Evolutionary conservation across 2,888 invertebrate genomes (phyloP).

Genomic region (Andrena minutula): DNA sequence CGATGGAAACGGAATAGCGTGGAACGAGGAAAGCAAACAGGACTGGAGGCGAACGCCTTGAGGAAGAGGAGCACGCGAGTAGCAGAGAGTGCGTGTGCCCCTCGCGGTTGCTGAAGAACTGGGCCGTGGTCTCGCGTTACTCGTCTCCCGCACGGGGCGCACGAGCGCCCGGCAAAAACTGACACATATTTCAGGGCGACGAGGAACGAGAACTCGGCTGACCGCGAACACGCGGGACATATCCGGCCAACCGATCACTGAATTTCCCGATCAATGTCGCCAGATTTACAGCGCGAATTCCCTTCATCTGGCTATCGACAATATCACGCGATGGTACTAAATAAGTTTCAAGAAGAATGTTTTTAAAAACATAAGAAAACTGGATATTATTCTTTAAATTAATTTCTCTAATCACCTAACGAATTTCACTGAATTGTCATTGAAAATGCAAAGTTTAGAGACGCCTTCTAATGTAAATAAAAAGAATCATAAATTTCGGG

Average conservation of each 20-base stretch:
- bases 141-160: constrained; percentile 65
- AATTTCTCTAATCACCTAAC: too few species aligned
- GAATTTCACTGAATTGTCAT: too few species aligned
- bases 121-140: constrained; percentile 75
- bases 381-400: too few species aligned
- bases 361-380: too few species aligned
- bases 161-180: constrained; percentile 68
- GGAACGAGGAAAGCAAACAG: constrained; percentile 1
- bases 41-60: neutral
- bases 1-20: neutral
- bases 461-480: too few species aligned
- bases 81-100: constrained; percentile 45
- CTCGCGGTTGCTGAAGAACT: constrained; percentile 66
- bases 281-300: neutral
- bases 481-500: too few species aligned
- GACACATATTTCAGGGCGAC: constrained; percentile 71
- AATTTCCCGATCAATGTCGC: neutral
- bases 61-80: constrained; percentile 28
- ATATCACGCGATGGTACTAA: too few species aligned
- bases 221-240: constrained; percentile 54
- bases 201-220: constrained; percentile 53
- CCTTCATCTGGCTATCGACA: neutral
- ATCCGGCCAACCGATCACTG: constrained; percentile 42
- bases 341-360: too few species aligned
- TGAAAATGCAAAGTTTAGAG: too few species aligned